Evolutionary conservation across 2,888 invertebrate genomes (phyloP).

Genomic region (Tenthredo distinguenda): DNA sequence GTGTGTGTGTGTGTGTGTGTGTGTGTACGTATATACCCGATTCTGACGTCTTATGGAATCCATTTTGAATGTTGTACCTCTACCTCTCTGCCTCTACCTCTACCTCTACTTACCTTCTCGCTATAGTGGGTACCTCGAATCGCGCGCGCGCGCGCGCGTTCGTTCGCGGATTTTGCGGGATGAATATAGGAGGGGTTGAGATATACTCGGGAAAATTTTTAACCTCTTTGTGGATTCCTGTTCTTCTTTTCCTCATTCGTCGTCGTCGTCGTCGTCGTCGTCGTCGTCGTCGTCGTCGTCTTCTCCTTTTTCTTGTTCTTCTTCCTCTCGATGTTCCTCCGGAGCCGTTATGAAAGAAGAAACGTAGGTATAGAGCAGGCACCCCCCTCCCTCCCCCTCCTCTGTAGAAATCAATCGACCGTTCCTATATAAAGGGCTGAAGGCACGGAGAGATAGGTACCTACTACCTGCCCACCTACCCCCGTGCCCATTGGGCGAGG

Average conservation of each 20-base stretch:
- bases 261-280: too few relatives aligned
- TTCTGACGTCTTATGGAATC: conserved; percentile 48
- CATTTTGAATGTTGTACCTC: conserved; percentile 47
- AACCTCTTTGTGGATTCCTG: conserved; percentile 40
- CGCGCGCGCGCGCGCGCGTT: conserved; percentile 12
- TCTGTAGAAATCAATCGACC: conserved; percentile 21
- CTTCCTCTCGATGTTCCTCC: neutral
- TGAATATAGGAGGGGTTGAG: conserved; percentile 23
- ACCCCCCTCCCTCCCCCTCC: neutral
- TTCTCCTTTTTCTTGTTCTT: neutral
- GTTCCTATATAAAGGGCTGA: conserved; percentile 32
- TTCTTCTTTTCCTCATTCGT: neutral
- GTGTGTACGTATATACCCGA: too few relatives aligned
- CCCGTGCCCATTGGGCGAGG: neutral
- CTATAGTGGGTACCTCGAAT: neutral
- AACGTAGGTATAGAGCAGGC: neutral
- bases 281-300: neutral
- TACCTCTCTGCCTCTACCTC: neutral
- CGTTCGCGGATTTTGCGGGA: conserved; percentile 7
- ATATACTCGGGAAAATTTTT: conserved; percentile 43
- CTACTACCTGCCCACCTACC: neutral
- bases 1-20: too few relatives aligned
- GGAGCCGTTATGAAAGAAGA: neutral
- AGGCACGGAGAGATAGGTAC: neutral
- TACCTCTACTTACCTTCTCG: neutral